These are phyloP conservation scores for Enhydra lutris DNA, from an alignment of 2,113 vertebrate genomes.

Conservation along the genomic window DNA sequence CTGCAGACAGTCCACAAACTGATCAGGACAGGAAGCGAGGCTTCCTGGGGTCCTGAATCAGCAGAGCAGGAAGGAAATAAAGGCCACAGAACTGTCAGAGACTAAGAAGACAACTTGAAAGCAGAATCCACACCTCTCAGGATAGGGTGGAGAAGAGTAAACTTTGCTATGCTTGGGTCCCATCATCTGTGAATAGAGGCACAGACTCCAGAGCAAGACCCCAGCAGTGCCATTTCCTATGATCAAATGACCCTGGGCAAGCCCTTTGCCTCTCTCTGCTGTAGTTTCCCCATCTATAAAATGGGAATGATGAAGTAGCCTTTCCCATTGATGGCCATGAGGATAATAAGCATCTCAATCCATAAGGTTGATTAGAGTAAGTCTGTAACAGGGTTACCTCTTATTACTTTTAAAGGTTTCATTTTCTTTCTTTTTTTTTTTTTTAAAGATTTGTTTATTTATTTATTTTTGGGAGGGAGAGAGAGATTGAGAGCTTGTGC, in stretches of 20 bases:
- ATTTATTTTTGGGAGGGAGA: not conserved
- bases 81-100: not conserved
- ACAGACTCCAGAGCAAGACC: too few relatives aligned
- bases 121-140: not conserved
- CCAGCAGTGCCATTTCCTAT: not conserved
- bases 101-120: not conserved
- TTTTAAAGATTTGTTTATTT: not conserved
- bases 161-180: not conserved
- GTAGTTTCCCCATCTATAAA: not conserved
- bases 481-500: too few relatives aligned
- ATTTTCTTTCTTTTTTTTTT: too few relatives aligned
- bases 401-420: not conserved
- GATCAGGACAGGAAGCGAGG: slow-evolving; percentile 49
- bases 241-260: not conserved
- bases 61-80: slow-evolving; percentile 61
- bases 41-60: slow-evolving; percentile 62
- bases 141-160: not conserved
- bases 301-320: not conserved
- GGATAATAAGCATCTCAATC: not conserved
- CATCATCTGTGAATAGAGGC: not conserved
- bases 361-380: not conserved
- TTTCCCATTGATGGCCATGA: not conserved
- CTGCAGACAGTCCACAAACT: not conserved
- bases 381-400: not conserved
- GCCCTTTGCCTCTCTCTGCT: not conserved